A percentile compares a stretch with the other conserved stretches of the same genome.
phyloP scores from a whole-genome alignment of 2,113 vertebrate genomes.

The Dromiciops gliroides region DNA sequence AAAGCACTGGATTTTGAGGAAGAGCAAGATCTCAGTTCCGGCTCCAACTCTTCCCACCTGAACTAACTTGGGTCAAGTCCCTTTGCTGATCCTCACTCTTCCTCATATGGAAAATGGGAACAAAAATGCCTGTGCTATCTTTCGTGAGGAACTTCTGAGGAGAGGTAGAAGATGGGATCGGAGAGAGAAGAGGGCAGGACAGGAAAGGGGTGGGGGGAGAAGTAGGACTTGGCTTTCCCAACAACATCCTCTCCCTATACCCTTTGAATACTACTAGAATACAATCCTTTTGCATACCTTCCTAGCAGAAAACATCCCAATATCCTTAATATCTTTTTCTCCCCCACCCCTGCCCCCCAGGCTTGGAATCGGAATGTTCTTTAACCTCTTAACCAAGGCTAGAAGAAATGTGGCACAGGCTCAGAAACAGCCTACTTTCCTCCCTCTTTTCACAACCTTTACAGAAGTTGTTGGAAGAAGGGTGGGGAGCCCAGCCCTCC shows the following conservation, averaged over 20 bases:
- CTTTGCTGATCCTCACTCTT: background rate
- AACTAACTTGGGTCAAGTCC: background rate
- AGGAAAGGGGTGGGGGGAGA: too few species aligned
- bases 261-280: constrained; percentile 54
- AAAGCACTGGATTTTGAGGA: background rate
- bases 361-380: constrained; percentile 63
- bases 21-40: background rate
- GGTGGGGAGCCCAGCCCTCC: background rate
- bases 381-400: constrained; percentile 73
- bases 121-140: background rate
- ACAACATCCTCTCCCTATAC: constrained; percentile 50
- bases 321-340: constrained; percentile 62
- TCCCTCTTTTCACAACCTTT: constrained; percentile 7
- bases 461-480: background rate
- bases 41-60: background rate
- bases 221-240: constrained; percentile 43
- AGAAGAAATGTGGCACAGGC: constrained; percentile 61
- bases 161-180: background rate
- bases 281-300: constrained; percentile 68
- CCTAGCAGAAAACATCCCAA: constrained; percentile 61
- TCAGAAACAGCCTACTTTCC: constrained; percentile 34
- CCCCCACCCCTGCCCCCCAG: constrained; percentile 20
- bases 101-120: background rate
- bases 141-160: background rate
- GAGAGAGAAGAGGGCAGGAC: background rate